These are phyloP conservation scores for Pristis pectinata DNA, from an alignment of 2,797 vertebrate species.

Conservation along the genomic window DNA sequence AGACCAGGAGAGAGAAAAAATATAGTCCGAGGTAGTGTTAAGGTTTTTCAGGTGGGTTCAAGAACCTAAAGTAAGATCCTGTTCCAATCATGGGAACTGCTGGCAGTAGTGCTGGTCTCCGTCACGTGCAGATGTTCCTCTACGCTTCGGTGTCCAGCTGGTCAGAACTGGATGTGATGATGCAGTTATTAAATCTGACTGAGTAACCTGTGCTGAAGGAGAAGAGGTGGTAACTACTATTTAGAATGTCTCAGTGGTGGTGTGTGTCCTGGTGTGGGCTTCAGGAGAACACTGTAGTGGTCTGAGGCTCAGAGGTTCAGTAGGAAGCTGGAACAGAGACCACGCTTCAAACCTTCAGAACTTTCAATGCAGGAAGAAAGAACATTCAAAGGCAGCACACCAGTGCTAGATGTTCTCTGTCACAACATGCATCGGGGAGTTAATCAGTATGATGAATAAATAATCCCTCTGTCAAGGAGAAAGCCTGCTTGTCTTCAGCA, in stretches of 20 bases:
- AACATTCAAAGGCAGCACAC: background rate
- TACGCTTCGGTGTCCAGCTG: no score
- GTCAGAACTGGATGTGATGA: background rate
- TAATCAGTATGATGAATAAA: background rate
- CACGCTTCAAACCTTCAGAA: background rate
- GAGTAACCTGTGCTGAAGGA: background rate
- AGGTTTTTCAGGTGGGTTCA: no score
- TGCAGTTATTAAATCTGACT: background rate
- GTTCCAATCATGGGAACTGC: no score
- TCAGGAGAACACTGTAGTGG: no score
- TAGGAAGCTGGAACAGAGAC: background rate
- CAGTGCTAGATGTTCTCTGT: background rate
- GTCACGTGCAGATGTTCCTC: background rate
- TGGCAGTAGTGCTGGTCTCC: background rate
- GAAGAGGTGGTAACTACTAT: background rate
- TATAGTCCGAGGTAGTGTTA: no score
- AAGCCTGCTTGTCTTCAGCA: background rate
- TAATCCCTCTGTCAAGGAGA: no score
- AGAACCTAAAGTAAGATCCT: no score
- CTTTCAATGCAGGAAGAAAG: background rate
- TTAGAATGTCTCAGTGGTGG: background rate
- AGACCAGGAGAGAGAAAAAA: no score
- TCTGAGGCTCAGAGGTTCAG: background rate
- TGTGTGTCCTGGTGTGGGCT: no score
- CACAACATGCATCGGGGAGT: background rate